Base-by-base conservation (phyloP, 2,888 invertebrate genomes). In the Xanthostigma xanthostigma region DNA sequence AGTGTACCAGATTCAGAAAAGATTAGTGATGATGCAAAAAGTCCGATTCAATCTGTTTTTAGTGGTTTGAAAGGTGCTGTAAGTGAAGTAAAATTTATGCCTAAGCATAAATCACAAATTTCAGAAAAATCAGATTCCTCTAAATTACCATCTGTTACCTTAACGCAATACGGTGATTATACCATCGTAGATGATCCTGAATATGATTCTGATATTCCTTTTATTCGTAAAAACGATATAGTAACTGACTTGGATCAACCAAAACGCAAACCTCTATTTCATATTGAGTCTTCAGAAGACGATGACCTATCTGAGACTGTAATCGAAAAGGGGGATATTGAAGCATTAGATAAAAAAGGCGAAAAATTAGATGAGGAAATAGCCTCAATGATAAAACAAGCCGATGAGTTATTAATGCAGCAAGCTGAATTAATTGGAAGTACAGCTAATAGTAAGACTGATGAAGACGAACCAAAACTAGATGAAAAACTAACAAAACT, bases 241-340 rank as follows among this genome's bases (percentile, higher is more conserved):
- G 14, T 12, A 33, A n/a, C 42, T 9, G 58, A 58, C 34, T 48
- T 46, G 27, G 27, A 27, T 27, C 27, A 27, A 40, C 14, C 48
- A 36, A 54, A 54, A 49, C 60, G 64, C 49, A 67, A 65, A 56
- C 66, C 70, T 9, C 56, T 70, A 49, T 72, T 72, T 53, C 64
- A 64, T 50, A 61, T 71, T 52, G 69, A 68, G 56, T 71, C 70
- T 10, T 68, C 67, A 55, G 69, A 67, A 37, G 67, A 67, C 46
- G 61, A 61, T 47, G 55, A 54, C 38, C 13, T 44, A 49, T 48
- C 40, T 34, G 49, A 34, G 34, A 49, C 36, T 45, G 35, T 52
- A 17, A 45, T 53, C 17, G 53, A 55, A 12, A 57, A 57, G 49
- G 57, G 59, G 37, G 60, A 58, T 44, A 62, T 38, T 14, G 42